Evolutionary conservation across 2,888 invertebrate genomes (phyloP).

Genomic region (Brachynemurus nebulosus): DNA sequence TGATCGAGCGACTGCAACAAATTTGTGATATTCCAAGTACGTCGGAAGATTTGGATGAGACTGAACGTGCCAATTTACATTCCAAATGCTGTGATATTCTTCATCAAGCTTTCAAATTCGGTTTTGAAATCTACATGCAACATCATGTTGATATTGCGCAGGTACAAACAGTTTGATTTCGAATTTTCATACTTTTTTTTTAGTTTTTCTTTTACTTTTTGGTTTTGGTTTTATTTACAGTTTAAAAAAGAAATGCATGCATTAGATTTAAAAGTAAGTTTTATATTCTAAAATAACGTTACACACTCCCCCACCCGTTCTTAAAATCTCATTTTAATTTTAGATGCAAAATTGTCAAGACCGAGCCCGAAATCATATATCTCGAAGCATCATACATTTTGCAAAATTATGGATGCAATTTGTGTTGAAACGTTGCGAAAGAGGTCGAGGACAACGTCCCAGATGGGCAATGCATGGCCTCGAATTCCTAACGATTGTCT

Average conservation of each 20-base stretch:
- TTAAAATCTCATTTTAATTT: too few relatives aligned
- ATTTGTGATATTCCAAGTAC: constrained; percentile 34
- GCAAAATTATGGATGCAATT: constrained; percentile 83
- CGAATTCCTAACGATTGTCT: constrained; percentile 73
- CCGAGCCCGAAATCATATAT: constrained; percentile 32
- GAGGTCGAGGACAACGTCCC: constrained; percentile 65
- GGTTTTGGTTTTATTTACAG: too few relatives aligned
- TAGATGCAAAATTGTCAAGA: too few relatives aligned
- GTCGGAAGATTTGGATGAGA: constrained; percentile 37
- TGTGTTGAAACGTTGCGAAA: constrained; percentile 69
- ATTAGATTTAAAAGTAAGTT: too few relatives aligned
- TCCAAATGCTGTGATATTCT: constrained; percentile 59
- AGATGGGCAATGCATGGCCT: constrained; percentile 83
- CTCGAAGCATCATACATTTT: constrained; percentile 49
- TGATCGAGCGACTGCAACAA: constrained; percentile 42
- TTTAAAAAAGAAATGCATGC: too few relatives aligned
- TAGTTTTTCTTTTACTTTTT: neutral
- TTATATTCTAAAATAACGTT: too few relatives aligned
- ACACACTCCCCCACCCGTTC: too few relatives aligned
- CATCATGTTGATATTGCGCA: constrained; percentile 2
- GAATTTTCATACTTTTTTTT: constrained; percentile 6
- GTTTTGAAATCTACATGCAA: constrained; percentile 54
- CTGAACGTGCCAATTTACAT: constrained; percentile 43
- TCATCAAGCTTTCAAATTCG: constrained; percentile 79
- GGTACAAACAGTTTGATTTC: constrained; percentile 1